These are phyloP conservation scores for Drosophila sproati DNA, from an alignment of 1,140 invertebrate genomes.

Conservation along the genomic window DNA sequence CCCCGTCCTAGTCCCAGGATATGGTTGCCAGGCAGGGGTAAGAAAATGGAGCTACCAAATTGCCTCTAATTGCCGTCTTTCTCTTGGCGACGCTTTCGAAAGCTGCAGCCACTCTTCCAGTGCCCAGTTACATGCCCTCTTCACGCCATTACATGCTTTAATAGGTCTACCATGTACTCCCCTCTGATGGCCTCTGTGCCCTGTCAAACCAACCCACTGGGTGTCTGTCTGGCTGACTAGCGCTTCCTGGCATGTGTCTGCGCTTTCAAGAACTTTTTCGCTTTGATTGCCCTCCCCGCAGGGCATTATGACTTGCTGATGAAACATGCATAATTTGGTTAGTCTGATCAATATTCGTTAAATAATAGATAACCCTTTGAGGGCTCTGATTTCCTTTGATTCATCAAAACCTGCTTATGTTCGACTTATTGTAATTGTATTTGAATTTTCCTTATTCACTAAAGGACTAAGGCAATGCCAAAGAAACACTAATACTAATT, in stretches of 20 bases:
- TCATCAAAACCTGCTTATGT: neutral
- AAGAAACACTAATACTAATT: no score
- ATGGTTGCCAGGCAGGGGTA: conserved; percentile 4
- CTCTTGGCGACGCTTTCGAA: conserved; percentile 55
- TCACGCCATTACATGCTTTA: conserved; percentile 81
- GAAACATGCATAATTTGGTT: conserved; percentile 5
- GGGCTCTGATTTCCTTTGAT: neutral
- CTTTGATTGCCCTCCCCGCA: conserved; percentile 9
- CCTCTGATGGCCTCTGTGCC: conserved; percentile 9
- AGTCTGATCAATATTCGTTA: neutral
- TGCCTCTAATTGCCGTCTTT: conserved; percentile 80
- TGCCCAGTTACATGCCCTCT: conserved; percentile 61
- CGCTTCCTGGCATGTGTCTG: conserved; percentile 68
- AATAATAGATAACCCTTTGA: neutral
- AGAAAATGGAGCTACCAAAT: conserved; percentile 53
- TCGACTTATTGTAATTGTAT: no score
- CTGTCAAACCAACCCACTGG: conserved; percentile 8
- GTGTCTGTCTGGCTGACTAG: conserved; percentile 12
- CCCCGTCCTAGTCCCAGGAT: conserved; percentile 21
- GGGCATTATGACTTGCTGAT: conserved; percentile 10
- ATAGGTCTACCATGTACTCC: conserved; percentile 57
- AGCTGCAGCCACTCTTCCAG: conserved; percentile 33
- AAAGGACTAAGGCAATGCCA: no score
- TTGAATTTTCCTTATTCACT: no score
- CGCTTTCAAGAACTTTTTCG: conserved; percentile 45